Base-by-base conservation (phyloP, 2,888 invertebrate species). In the Cordilura impudica region DNA sequence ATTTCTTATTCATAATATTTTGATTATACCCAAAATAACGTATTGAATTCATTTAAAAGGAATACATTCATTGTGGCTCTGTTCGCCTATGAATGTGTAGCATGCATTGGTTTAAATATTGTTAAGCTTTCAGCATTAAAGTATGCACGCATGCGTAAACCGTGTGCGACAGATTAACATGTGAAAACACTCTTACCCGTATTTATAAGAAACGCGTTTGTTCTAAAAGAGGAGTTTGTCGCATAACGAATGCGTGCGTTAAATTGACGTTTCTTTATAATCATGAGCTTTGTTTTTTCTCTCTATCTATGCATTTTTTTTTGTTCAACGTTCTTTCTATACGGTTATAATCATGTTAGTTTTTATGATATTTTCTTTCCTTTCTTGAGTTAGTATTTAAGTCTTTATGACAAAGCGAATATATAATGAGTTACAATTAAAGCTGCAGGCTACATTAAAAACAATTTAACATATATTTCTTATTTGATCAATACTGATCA, bases 61-160 rank as follows among this genome's bases (percentile, higher is more conserved):
- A 14, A n/a, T 51, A 23, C 23, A 23, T 14, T n/a, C 6, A 1
- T 51, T 4, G n/a, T 26, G 43, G 26, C 39, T 53, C 35, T 66
- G 18, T 23, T 18, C 39, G 19, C 39, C 39, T 51, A 31, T 63
- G 49, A 29, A 63, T 75, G 49, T 63, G 51, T 39, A 39, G 12
- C 0, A 39, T 39, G n/a, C n/a, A n/a, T 39, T 39, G 35, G 35
- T 39, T 69, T 75, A 19, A 63, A 63, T 63, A 63, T 69, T 69
- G 39, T 65, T 63, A 69, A 69, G 39, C 67, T 29, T 75, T 69
- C 61, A 45, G 45, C 39, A 61, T 69, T 63, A 35, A 63, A 53
- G 21, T 61, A 72, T 67, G 66, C 61, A 63, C 78, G 67, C 67
- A 78, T 67, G 78, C 67, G 43, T 49, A 49, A 73, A 78, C 61